These are phyloP conservation scores for Perognathus longimembris DNA, from an alignment of 2,113 vertebrate genomes.

Conservation along the genomic window DNA sequence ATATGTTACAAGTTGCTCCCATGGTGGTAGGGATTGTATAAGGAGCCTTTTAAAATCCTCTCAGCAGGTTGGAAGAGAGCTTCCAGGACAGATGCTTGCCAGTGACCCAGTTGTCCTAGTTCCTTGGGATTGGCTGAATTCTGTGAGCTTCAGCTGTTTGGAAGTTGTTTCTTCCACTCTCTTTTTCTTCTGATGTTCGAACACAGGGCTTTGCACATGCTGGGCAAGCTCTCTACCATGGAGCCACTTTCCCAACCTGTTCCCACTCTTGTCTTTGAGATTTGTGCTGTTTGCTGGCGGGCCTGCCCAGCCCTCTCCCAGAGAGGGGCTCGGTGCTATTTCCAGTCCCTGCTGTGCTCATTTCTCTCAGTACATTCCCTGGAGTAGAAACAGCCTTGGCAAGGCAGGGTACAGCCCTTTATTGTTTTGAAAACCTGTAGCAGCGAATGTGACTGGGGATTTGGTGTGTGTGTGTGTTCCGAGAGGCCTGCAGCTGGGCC, in stretches of 20 bases:
- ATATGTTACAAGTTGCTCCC: not conserved
- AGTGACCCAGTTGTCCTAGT: not conserved
- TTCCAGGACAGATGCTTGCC: not conserved
- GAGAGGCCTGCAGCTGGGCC: not conserved
- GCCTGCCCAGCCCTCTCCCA: slow-evolving; percentile 31
- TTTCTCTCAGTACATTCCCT: slow-evolving; percentile 67
- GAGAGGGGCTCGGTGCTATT: slow-evolving; percentile 69
- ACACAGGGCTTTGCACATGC: not conserved
- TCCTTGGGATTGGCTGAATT: not conserved
- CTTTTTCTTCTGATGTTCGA: not conserved
- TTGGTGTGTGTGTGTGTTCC: not conserved
- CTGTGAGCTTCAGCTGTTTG: not conserved
- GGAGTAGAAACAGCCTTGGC: slow-evolving; percentile 67
- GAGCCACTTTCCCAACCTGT: not conserved
- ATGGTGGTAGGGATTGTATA: not conserved
- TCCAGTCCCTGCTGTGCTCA: slow-evolving; percentile 75
- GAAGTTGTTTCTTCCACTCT: not conserved
- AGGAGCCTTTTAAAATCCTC: not conserved
- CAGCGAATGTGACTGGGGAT: slow-evolving; percentile 5
- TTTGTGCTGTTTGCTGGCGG: not conserved
- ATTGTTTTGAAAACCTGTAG: slow-evolving; percentile 74
- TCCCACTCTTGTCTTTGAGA: slow-evolving; percentile 31
- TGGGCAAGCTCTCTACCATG: not conserved
- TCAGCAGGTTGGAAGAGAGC: not conserved
- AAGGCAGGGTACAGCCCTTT: slow-evolving; percentile 50